Percentiles rank a stretch among this genome's conserved stretches.
Conservation (phyloP, 2,888 invertebrate genomes). For the Heliconius ismenius region DNA sequence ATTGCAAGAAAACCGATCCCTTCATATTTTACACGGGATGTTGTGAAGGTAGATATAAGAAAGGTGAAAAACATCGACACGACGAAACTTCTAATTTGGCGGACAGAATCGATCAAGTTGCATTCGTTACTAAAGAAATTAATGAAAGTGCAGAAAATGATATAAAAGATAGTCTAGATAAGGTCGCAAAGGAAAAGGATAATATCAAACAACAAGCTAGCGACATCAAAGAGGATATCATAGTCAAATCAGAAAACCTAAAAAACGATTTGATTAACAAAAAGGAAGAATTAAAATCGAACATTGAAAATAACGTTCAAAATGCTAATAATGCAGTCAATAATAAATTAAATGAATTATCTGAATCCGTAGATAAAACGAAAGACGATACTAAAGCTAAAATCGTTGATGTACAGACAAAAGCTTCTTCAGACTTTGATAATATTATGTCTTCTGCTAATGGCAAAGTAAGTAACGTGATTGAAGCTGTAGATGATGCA, state of each 20-base stretch:
- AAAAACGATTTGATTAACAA: constrained; percentile 56
- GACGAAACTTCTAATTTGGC: constrained; percentile 72
- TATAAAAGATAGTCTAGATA: constrained; percentile 60
- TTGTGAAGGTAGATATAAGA: constrained; percentile 65
- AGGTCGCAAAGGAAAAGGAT: constrained; percentile 66
- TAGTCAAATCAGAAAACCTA: constrained; percentile 54
- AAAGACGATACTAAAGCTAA: constrained; percentile 55
- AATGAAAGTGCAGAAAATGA: constrained; percentile 58
- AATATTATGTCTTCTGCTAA: constrained; percentile 56
- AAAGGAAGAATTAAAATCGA: constrained; percentile 55
- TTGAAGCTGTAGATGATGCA: constrained; percentile 60
- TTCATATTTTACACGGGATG: constrained; percentile 70
- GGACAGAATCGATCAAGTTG: constrained; percentile 73
- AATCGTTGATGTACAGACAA: constrained; percentile 53
- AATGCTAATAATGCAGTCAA: constrained; percentile 53
- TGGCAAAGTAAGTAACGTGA: constrained; percentile 63
- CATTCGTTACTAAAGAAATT: constrained; percentile 68
- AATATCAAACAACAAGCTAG: constrained; percentile 61
- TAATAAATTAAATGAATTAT: constrained; percentile 56
- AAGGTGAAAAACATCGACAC: constrained; percentile 69
- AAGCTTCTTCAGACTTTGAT: constrained; percentile 55
- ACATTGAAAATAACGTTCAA: constrained; percentile 54
- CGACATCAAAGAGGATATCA: constrained; percentile 58
- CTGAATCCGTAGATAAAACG: constrained; percentile 54
- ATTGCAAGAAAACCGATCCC: constrained; percentile 61